These are phyloP conservation scores for Thamnophis sirtalis DNA, from an alignment of 2,113 vertebrate genomes.

Conservation along the genomic window DNA sequence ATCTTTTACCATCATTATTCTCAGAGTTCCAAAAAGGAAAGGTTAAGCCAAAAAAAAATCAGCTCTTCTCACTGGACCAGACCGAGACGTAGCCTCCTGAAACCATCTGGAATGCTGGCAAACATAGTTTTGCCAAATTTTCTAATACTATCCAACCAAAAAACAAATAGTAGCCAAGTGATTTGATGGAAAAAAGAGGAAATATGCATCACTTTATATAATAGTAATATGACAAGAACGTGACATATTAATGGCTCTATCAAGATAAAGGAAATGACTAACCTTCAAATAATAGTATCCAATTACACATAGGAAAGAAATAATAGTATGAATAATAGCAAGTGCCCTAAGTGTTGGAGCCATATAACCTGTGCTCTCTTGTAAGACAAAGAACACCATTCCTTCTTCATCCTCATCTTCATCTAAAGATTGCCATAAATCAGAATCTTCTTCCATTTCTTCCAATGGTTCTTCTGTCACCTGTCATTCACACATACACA, in stretches of 20 bases:
- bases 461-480: conserved; percentile 92
- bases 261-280: conserved; percentile 28
- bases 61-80: neutral
- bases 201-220: neutral
- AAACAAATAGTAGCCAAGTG: neutral
- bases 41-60: neutral
- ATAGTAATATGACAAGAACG: neutral
- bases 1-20: neutral
- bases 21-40: neutral
- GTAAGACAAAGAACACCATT: conserved; percentile 90
- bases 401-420: conserved; percentile 85
- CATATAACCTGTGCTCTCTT: conserved; percentile 98
- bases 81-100: neutral
- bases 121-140: neutral
- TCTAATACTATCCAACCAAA: neutral
- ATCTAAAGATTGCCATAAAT: conserved; percentile 85
- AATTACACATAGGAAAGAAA: conserved; percentile 94
- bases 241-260: neutral
- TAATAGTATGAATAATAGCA: conserved; percentile 89
- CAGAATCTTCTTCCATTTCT: conserved; percentile 73
- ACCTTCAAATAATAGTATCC: conserved; percentile 98
- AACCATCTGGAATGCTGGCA: neutral
- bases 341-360: conserved; percentile 87
- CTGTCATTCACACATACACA: conserved; percentile 58
- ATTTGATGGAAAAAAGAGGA: neutral